Base-by-base conservation (phyloP, 2,113 vertebrate species). In the Petrocephalus zakoni region DNA sequence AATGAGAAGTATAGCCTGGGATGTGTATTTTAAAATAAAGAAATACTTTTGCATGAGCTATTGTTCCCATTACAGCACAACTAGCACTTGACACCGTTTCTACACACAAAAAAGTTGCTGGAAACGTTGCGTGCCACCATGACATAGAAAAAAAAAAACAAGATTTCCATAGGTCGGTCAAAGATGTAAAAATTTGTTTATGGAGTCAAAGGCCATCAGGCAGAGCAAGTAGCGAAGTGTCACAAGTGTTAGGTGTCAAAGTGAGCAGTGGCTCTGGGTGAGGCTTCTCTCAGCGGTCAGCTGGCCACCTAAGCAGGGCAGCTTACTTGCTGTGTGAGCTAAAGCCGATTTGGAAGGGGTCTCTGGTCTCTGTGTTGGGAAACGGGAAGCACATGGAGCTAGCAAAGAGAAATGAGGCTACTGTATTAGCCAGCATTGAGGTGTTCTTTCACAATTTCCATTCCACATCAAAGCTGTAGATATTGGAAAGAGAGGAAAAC, bases 1-100 rank as follows among this genome's bases (percentile, higher is more conserved):
- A 78, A 85, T 78, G 86, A 88, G 42, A 82, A 55, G 52, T 64
- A 87, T 7, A n/a, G 88, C 87, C 88, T 87, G 58, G 56, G 51
- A 37, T n/a, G 81, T 83, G 81, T 83, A 49, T 81, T 81, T 61
- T 61, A 61, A 61, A 61, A 49, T 19, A 49, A 47, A 49, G 22
- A 83, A 83, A 49, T 49, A 83, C 46, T 42, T 83, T 83, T 17
- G 8, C 37, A 49, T 83, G 81, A 47, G 81, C 81, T 47, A 49
- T 49, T 83, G 81, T 83, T 21, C 72, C 72, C 4, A 19, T 42
- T 42, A 78, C 72, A 78, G 72, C 72, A 34, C 15, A 37, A 68
- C 61, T 68, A 29, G 61, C 15, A 2, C 72, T 78, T 10, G 2
- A 17, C 29, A 42, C 53, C 13, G 34, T 78, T 42, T 19, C 37